Conservation (phyloP, 2,888 invertebrate species). For the Phanerotoma sp. region DNA sequence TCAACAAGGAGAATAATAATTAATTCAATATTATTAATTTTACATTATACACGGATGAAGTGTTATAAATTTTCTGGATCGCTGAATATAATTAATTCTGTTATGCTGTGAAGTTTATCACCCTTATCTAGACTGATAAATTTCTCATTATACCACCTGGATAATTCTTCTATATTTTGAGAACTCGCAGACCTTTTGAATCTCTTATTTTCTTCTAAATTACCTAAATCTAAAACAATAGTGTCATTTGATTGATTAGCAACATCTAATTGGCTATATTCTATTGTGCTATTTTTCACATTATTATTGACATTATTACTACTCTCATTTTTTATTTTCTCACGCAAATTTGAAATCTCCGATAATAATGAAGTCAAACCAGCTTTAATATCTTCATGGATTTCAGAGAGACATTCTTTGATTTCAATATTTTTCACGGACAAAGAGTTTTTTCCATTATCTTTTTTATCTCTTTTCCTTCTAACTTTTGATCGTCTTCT, state of each 20-base stretch:
- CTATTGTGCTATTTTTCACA: background rate
- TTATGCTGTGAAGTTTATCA: constrained; percentile 33
- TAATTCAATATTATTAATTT: too few species aligned
- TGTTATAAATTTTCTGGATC: too few species aligned
- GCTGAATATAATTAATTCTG: constrained; percentile 32
- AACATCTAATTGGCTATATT: background rate
- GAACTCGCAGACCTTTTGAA: too few species aligned
- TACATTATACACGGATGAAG: too few species aligned
- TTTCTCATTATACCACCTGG: constrained; percentile 37
- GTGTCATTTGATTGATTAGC: too few species aligned
- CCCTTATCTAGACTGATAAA: constrained; percentile 28
- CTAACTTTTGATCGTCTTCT: background rate
- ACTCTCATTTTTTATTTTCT: background rate
- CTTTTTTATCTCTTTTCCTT: too few species aligned
- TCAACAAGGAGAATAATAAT: too few species aligned
- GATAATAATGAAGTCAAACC: constrained; percentile 33
- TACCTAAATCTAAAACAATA: too few species aligned
- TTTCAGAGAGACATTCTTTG: constrained; percentile 26
- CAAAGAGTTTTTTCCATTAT: too few species aligned
- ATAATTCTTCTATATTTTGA: constrained; percentile 30
- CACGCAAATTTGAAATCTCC: constrained; percentile 13
- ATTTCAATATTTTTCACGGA: too few species aligned
- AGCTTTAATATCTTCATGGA: constrained; percentile 32
- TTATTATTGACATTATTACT: background rate
- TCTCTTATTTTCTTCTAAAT: too few species aligned